Base-by-base conservation (phyloP, 1,140 invertebrate genomes). In the Mya arenaria region DNA sequence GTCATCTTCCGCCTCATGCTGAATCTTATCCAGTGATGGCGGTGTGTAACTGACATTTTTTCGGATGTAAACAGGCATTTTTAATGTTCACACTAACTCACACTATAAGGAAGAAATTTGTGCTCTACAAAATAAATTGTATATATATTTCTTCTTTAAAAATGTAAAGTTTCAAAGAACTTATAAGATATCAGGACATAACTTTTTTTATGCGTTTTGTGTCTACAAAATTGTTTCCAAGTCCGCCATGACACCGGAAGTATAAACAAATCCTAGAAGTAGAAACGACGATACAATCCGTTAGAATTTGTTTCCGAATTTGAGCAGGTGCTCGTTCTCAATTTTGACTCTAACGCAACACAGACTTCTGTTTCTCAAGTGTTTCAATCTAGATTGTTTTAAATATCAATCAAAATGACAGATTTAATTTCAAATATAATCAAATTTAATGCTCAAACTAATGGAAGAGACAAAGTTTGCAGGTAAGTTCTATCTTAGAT, bases 1-100 rank as follows among this genome's bases (percentile, higher is more conserved):
- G 74, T 92, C 91, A 82, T 91, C 87, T n/a, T 91, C 90, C 78
- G 90, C 87, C 73, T 90, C 89, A n/a, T 83, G 52, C 4, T 86
- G 85, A 37, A 88, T 82, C 23, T 85, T 88, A 39, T 87, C 84
- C 6, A 90, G 48, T 5, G 91, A 92, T 30, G 88, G 86, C n/a
- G 90, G 89, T n/a, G 90, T 88, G 63, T 83, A 89, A 56, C 85
- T 85, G 0, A 90, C 82, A 77, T 89, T 90, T 74, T 91, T 90
- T 60, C 89, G 72, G 3, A 90, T 84, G 74, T 90, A 90, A 19
- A 90, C 89, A 52, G 90, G 90, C 91, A 92, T 91, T 25, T 63
- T 91, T 71, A 23, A 15, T 63, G 36, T 34, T 66, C n/a, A n/a
- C n/a, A n/a, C n/a, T n/a, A n/a, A n/a, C n/a, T n/a, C n/a, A n/a